Evolutionary conservation across 2,888 invertebrate species (phyloP), one percentile per base, ranked within the genome.

Genomic region (Heteropelma amictum): DNA sequence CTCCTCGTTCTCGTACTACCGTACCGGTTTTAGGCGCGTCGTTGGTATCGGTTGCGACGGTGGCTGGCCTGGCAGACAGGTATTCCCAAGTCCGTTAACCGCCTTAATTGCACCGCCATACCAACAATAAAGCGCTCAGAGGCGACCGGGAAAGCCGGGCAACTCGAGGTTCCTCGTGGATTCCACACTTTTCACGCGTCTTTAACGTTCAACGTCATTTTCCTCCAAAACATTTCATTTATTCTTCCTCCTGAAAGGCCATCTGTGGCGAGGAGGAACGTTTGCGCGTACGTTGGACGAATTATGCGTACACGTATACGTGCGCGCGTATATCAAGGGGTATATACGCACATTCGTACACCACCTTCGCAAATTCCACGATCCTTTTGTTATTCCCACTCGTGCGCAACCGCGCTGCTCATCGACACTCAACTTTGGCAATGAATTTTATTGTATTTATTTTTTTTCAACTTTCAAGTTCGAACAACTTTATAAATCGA

Each of bases 21-120:
- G 79, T 86, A 86, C 86, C 86, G 86, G 86, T 85, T 86, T 86
- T 83, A 80, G 81, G 79, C 76, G 80, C 74, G 68, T 51, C 64
- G 42, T 64, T 70, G 49, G 56, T 60, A 40, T 69, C 64, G 63
- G 61, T 60, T 38, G 65, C 56, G 69, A 65, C 64, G 72, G 56
- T 69, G 65, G 67, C 76, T 74, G 70, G 67, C 67, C 45, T 67
- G 65, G 78, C 80, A 80, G 84, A 81, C 85, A 83, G 86, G 83
- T 84, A 85, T 86, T 83, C 83, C 83, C 79, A 77, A 80, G 82
- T 84, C 86, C 86, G 85, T 86, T 85, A 85, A 82, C 81, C 82
- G 81, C 80, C 80, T 84, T 82, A 81, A 84, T 85, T 82, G 82
- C 83, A 77, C 78, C 77, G 76, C 69, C 67, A 68, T 67, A 69